Percentiles rank a stretch among this genome's conserved stretches.
Evolutionary conservation across 2,113 vertebrate species (phyloP).

Genomic region (Oriolus oriolus): DNA sequence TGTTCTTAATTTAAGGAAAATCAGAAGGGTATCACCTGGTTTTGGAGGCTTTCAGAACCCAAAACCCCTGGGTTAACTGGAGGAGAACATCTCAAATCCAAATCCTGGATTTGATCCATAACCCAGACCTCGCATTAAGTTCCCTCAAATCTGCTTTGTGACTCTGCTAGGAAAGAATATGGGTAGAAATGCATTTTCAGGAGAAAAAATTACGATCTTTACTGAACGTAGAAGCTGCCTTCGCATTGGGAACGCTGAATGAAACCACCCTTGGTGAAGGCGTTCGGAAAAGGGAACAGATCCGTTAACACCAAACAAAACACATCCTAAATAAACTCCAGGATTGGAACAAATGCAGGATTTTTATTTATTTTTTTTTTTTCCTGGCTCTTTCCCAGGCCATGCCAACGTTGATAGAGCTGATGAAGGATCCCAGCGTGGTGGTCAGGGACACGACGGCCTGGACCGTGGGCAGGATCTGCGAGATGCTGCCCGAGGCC

Average conservation of each 20-base stretch:
- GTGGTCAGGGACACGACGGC: constrained; percentile 97
- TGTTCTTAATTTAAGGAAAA: too few species aligned
- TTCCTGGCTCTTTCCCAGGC: not conserved
- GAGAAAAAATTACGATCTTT: not conserved
- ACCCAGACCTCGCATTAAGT: not conserved
- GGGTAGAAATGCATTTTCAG: not conserved
- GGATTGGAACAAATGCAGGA: accelerated
- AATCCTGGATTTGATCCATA: not conserved
- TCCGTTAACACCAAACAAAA: too few species aligned
- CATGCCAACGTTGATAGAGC: constrained; percentile 90
- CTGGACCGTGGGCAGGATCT: constrained; percentile 96
- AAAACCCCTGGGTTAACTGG: too few species aligned
- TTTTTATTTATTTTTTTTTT: too few species aligned
- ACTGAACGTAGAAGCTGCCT: not conserved
- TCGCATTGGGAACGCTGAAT: not conserved
- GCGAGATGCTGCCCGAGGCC: constrained; percentile 93
- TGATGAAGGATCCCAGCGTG: constrained; percentile 98
- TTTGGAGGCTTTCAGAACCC: too few species aligned
- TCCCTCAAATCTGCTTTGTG: not conserved
- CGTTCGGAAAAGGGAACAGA: not conserved
- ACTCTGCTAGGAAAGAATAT: not conserved
- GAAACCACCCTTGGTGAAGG: not conserved
- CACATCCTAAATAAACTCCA: accelerated
- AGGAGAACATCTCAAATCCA: not conserved
- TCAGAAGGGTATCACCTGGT: too few species aligned